Percentiles rank a stretch among this genome's conserved stretches.
Evolutionary conservation across 2,888 invertebrate genomes (phyloP).

Genomic region (Metallyticus violacea): DNA sequence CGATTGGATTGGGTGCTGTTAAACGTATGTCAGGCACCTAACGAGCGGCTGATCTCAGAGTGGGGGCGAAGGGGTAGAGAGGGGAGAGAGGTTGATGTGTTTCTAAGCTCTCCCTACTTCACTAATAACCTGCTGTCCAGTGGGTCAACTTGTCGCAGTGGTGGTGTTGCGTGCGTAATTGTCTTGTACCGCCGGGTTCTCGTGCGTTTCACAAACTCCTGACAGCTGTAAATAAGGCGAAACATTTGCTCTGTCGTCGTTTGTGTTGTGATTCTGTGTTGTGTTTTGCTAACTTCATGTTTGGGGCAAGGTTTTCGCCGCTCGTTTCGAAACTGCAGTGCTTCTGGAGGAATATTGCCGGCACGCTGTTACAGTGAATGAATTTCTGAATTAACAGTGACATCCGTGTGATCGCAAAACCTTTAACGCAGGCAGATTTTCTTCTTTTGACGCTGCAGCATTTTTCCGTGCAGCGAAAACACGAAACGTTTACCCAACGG

Average conservation of each 20-base stretch:
- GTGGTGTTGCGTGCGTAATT: not conserved
- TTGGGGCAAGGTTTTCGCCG: not conserved
- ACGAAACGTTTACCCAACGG: not conserved
- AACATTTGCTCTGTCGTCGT: not conserved
- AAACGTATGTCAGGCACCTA: not conserved
- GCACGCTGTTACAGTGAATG: not conserved
- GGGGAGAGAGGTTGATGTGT: not conserved
- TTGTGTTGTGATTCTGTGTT: not conserved
- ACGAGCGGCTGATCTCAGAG: not conserved
- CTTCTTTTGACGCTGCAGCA: constrained; percentile 19
- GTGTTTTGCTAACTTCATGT: not conserved
- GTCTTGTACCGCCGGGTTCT: not conserved
- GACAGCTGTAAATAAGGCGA: not conserved
- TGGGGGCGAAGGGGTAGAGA: not conserved
- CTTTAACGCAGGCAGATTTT: constrained; percentile 4
- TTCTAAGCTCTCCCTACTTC: not conserved
- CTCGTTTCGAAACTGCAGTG: not conserved
- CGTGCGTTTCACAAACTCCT: not conserved
- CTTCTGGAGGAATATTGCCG: not conserved
- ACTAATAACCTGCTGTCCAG: not conserved
- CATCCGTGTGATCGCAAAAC: not conserved
- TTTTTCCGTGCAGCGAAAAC: not conserved
- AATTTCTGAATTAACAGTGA: not conserved
- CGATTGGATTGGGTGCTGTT: constrained; percentile 30
- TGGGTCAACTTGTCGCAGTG: not conserved